Evolutionary conservation across 2,888 invertebrate species (phyloP).

Genomic region (Patella depressa): DNA sequence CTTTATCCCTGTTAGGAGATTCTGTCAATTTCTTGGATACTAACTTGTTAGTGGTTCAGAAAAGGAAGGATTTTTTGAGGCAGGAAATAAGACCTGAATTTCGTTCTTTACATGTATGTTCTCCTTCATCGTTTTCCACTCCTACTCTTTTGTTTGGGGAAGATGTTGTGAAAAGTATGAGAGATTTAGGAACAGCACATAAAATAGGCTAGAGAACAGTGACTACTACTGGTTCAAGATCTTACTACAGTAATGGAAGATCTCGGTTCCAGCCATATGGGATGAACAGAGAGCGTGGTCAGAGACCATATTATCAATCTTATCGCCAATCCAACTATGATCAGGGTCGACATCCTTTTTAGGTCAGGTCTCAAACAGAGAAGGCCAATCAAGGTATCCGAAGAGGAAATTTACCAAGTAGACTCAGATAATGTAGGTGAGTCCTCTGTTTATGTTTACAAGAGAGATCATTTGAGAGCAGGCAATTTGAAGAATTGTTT

Average conservation of each 20-base stretch:
- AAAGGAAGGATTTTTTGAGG: not conserved
- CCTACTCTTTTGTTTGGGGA: not conserved
- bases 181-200: not conserved
- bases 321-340: not conserved
- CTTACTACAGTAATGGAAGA: no score
- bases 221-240: not conserved
- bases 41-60: not conserved
- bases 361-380: not conserved
- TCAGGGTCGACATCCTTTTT: not conserved
- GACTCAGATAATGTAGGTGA: not conserved
- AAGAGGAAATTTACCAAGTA: not conserved
- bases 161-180: not conserved
- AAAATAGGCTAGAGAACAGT: not conserved
- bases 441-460: not conserved
- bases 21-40: not conserved
- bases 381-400: not conserved
- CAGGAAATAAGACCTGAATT: not conserved
- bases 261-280: not conserved
- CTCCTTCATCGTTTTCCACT: not conserved
- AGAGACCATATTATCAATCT: not conserved
- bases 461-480: slow-evolving; percentile 1
- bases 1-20: not conserved
- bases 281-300: not conserved
- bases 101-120: not conserved
- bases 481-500: not conserved